Percentiles rank a stretch among this genome's conserved stretches.
phyloP scores from a whole-genome alignment of 2,797 vertebrate species.

The Hemibagrus guttatus region DNA sequence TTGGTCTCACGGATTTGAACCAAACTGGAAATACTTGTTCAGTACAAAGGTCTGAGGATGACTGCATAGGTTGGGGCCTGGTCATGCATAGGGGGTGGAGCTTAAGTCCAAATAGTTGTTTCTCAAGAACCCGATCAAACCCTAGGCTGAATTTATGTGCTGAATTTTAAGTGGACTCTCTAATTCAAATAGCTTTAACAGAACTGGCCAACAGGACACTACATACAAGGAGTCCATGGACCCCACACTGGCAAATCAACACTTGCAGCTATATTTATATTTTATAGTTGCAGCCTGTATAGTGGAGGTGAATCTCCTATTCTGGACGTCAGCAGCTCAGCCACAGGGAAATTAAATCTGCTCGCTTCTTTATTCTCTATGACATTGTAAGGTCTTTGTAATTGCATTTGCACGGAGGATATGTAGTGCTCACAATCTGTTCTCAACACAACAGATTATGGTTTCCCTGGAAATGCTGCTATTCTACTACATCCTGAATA shows the following conservation, averaged over 20 bases:
- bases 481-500: neutral
- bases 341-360: slow-evolving; percentile 76
- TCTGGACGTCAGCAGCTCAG: slow-evolving; percentile 49
- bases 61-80: neutral
- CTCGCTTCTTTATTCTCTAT: slow-evolving; percentile 67
- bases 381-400: slow-evolving; percentile 77
- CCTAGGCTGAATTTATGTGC: neutral
- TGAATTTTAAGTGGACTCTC: neutral
- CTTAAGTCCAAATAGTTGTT: neutral
- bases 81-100: neutral
- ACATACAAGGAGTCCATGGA: too few relatives aligned
- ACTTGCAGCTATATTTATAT: neutral
- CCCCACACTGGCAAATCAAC: too few relatives aligned
- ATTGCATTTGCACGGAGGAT: slow-evolving; percentile 72
- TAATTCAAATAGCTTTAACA: neutral
- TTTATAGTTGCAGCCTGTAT: neutral
- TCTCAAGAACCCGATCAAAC: neutral
- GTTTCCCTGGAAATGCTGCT: neutral
- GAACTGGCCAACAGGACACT: too few relatives aligned
- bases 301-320: neutral
- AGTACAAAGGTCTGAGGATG: neutral
- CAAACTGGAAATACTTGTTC: neutral
- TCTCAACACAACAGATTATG: slow-evolving; percentile 30
- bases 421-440: slow-evolving; percentile 70
- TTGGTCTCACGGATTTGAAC: neutral